Conservation (phyloP, 2,888 invertebrate species). For the Patella depressa region DNA sequence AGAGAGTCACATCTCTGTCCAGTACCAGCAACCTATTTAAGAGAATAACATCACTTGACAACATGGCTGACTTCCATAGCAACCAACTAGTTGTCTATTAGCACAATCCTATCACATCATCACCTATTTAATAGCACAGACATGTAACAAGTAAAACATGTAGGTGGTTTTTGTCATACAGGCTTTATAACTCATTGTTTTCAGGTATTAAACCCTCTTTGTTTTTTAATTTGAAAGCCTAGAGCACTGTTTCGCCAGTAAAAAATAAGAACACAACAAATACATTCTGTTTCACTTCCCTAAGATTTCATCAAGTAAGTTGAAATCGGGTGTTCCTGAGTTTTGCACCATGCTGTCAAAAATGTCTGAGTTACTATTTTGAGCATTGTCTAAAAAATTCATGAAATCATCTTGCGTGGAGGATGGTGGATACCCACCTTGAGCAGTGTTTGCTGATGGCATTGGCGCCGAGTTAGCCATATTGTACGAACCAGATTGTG, state of each 20-base stretch:
- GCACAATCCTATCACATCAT: no score
- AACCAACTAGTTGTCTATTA: no score
- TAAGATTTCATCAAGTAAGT: constrained; percentile 62
- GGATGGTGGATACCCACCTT: constrained; percentile 40
- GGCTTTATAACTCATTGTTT: no score
- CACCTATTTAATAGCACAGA: no score
- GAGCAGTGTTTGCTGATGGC: constrained; percentile 20
- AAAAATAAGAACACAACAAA: neutral
- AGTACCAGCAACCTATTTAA: no score
- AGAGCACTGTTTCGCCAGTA: neutral
- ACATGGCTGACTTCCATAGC: no score
- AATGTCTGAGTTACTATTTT: constrained; percentile 75
- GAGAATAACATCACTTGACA: no score
- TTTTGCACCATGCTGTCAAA: constrained; percentile 79
- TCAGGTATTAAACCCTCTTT: no score
- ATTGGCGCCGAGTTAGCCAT: constrained; percentile 19
- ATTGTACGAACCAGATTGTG: constrained; percentile 23
- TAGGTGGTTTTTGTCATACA: no score
- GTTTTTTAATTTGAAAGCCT: neutral
- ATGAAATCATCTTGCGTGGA: constrained; percentile 77
- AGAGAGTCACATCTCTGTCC: no score
- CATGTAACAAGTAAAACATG: no score
- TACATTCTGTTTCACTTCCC: constrained; percentile 27
- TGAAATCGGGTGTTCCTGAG: constrained; percentile 52
- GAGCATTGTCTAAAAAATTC: constrained; percentile 87